Percentiles rank a stretch among this genome's conserved stretches.
These are phyloP conservation scores for Drosophila erecta DNA, from an alignment of 1,140 invertebrate species.

Conservation along the genomic window DNA sequence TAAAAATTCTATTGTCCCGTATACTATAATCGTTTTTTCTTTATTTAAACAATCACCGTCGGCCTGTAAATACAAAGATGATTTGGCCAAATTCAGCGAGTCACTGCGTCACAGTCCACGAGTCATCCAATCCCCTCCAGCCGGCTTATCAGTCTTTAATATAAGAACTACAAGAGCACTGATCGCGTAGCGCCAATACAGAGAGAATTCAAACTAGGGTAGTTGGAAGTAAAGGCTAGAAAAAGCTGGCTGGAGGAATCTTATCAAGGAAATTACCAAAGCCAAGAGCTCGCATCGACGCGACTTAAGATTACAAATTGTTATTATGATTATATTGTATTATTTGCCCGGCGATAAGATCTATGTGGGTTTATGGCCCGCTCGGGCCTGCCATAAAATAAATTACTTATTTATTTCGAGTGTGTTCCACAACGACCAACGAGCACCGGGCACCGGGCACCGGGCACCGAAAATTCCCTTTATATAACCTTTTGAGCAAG, in stretches of 20 bases:
- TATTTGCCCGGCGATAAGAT: conserved; percentile 75
- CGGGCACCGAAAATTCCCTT: conserved; percentile 33
- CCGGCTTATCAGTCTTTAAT: conserved; percentile 44
- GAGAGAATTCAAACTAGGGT: conserved; percentile 41
- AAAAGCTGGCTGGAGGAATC: conserved; percentile 37
- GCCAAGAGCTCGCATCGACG: conserved; percentile 67
- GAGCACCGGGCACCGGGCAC: too few relatives aligned
- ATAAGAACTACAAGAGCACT: conserved; percentile 39
- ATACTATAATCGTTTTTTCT: conserved; percentile 61
- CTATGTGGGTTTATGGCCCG: conserved; percentile 58
- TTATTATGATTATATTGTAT: conserved; percentile 76
- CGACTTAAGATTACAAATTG: conserved; percentile 75
- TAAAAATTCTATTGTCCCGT: conserved; percentile 51
- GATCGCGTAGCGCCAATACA: conserved; percentile 42
- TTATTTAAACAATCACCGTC: conserved; percentile 76
- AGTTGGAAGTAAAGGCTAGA: conserved; percentile 7
- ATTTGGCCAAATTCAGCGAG: conserved; percentile 61
- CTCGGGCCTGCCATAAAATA: conserved; percentile 68
- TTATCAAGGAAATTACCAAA: conserved; percentile 72
- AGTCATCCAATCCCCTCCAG: conserved; percentile 17
- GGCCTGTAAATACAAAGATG: conserved; percentile 73
- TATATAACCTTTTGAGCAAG: conserved; percentile 40
- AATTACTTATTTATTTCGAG: conserved; percentile 80
- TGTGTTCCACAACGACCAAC: conserved; percentile 6
- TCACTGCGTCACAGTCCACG: conserved; percentile 26